A percentile compares a stretch with the other conserved stretches of the same genome.
Conservation (phyloP, 1,140 invertebrate species). For the Procambarus virginalis region DNA sequence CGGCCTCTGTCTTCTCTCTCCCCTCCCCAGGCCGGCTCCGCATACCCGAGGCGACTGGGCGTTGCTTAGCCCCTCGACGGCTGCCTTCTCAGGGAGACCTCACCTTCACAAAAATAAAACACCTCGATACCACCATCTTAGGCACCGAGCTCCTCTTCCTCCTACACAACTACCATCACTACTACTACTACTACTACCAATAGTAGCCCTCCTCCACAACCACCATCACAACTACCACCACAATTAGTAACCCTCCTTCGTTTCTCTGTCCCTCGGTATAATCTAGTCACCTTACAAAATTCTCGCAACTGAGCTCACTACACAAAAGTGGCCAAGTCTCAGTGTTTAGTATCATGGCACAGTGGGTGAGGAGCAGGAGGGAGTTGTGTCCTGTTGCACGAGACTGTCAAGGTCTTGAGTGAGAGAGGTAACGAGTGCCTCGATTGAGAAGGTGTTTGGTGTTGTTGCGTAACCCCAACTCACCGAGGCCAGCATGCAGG, state of each 20-base stretch:
- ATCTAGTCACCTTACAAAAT: not conserved
- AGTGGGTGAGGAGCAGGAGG: not conserved
- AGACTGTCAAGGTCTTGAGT: not conserved
- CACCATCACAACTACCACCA: not conserved
- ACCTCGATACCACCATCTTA: not conserved
- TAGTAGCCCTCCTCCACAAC: not conserved
- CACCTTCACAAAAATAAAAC: no score
- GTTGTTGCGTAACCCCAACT: conserved; percentile 14
- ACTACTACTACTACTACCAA: conserved; percentile 8
- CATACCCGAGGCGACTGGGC: conserved; percentile 61
- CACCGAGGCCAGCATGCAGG: conserved; percentile 52
- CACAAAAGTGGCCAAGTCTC: not conserved
- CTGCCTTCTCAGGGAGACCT: not conserved
- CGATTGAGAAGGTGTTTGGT: conserved; percentile 7
- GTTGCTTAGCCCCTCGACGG: conserved; percentile 48
- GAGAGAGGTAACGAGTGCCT: no score
- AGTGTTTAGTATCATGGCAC: not conserved
- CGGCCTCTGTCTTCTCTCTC: not conserved
- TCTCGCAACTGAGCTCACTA: not conserved
- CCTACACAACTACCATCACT: not conserved
- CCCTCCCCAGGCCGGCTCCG: conserved; percentile 22
- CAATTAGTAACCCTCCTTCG: not conserved
- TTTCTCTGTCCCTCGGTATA: no score
- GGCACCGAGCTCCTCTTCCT: not conserved
- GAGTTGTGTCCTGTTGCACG: not conserved